Conservation (phyloP, 2,888 invertebrate species). For the Lepidochitona cinerea region DNA sequence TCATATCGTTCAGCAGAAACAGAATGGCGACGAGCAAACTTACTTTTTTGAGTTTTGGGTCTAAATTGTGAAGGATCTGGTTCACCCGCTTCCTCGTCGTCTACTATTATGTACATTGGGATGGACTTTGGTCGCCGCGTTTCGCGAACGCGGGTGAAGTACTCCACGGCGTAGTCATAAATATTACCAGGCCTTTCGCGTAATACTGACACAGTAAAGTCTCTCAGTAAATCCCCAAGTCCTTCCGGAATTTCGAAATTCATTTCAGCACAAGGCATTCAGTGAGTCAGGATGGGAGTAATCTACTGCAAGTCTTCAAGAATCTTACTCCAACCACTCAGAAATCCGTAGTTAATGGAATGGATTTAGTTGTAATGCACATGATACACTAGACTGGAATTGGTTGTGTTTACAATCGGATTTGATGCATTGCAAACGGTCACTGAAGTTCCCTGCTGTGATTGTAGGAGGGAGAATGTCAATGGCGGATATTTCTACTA, state of each 20-base stretch:
- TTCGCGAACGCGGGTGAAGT: conserved; percentile 65
- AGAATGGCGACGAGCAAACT: conserved; percentile 68
- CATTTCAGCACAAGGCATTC: conserved; percentile 35
- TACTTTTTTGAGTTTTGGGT: conserved; percentile 58
- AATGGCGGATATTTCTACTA: too few relatives aligned
- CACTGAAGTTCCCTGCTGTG: too few relatives aligned
- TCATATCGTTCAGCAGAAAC: conserved; percentile 70
- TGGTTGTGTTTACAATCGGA: too few relatives aligned
- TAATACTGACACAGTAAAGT: conserved; percentile 70
- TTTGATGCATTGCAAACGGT: too few relatives aligned
- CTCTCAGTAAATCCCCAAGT: conserved; percentile 67
- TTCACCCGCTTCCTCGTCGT: conserved; percentile 66
- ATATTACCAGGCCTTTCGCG: conserved; percentile 65
- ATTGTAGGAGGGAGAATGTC: too few relatives aligned
- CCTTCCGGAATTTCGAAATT: conserved; percentile 70
- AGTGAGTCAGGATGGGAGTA: too few relatives aligned
- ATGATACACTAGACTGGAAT: too few relatives aligned
- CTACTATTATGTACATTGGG: conserved; percentile 70
- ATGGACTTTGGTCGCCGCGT: conserved; percentile 58
- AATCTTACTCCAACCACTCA: too few relatives aligned
- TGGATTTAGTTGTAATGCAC: too few relatives aligned
- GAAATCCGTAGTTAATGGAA: too few relatives aligned
- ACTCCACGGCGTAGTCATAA: conserved; percentile 68
- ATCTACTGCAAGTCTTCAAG: too few relatives aligned
- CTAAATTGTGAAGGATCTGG: conserved; percentile 64